Conservation (phyloP, 2,113 vertebrate genomes). For the Choloepus hoffmanni region DNA sequence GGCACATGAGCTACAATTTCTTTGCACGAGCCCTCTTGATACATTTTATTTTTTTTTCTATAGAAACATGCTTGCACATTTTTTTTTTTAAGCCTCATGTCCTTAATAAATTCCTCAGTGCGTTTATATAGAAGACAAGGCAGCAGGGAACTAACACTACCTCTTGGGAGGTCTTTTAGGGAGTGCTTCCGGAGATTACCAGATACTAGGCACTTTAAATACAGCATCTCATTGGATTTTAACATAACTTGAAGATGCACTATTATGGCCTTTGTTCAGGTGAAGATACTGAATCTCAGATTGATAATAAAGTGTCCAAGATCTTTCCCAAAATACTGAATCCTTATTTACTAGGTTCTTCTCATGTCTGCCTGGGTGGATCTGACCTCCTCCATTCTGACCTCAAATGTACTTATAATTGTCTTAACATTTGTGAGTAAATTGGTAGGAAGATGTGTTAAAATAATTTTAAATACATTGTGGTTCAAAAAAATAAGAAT, state of each 20-base stretch:
- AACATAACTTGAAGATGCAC: accelerated
- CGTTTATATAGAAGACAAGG: background rate
- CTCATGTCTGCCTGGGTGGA: background rate
- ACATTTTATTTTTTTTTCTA: background rate
- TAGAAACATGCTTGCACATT: background rate
- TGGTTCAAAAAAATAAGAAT: background rate
- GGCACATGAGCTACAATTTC: background rate
- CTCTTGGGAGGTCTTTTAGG: background rate
- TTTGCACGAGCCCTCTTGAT: background rate
- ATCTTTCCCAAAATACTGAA: background rate
- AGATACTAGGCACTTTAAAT: background rate
- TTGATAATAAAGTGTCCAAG: background rate
- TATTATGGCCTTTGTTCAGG: background rate
- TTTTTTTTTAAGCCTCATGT: background rate
- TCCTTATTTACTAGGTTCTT: background rate
- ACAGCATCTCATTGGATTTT: accelerated
- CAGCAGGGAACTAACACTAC: background rate
- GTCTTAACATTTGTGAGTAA: background rate
- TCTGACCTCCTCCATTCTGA: background rate
- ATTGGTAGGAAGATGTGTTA: background rate
- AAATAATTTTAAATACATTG: background rate
- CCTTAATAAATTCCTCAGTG: background rate
- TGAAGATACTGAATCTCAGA: background rate
- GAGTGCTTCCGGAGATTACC: no score
- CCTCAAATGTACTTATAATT: slow-evolving; percentile 16